Evolutionary conservation across 2,113 vertebrate genomes (phyloP).

Genomic region (Sturnus vulgaris): DNA sequence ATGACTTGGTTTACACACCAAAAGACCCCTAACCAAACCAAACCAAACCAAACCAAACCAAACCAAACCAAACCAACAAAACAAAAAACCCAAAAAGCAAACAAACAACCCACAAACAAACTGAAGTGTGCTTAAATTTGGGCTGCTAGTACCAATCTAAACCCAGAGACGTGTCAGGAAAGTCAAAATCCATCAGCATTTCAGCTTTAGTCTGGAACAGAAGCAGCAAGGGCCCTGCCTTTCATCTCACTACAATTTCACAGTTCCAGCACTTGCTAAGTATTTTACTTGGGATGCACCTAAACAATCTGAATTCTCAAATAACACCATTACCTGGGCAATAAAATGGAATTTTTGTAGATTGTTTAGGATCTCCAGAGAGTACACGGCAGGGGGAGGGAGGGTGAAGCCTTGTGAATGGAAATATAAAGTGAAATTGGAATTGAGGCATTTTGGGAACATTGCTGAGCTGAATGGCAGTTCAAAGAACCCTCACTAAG

Average conservation of each 20-base stretch:
- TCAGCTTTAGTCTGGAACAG: neutral
- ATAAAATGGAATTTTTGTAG: neutral
- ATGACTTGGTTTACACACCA: neutral
- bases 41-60: too few relatives aligned
- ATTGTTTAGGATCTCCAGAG: neutral
- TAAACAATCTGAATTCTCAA: conserved; percentile 13
- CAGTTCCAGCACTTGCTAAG: neutral
- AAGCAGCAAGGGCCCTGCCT: neutral
- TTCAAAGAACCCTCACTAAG: neutral
- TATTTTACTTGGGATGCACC: neutral
- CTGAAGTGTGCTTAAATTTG: neutral
- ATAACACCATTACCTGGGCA: neutral
- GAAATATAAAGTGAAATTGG: conserved; percentile 23
- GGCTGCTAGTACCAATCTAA: neutral
- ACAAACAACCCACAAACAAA: too few relatives aligned
- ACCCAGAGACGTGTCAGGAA: neutral
- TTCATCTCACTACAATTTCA: neutral
- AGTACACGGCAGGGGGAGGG: neutral
- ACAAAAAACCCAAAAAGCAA: too few relatives aligned
- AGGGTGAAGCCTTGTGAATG: neutral
- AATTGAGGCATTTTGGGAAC: neutral
- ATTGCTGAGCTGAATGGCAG: neutral
- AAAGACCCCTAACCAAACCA: too few relatives aligned
- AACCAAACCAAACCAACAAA: too few relatives aligned
- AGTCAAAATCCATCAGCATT: neutral